phyloP scores from a whole-genome alignment of 2,113 vertebrate species.

The Cavia porcellus region DNA sequence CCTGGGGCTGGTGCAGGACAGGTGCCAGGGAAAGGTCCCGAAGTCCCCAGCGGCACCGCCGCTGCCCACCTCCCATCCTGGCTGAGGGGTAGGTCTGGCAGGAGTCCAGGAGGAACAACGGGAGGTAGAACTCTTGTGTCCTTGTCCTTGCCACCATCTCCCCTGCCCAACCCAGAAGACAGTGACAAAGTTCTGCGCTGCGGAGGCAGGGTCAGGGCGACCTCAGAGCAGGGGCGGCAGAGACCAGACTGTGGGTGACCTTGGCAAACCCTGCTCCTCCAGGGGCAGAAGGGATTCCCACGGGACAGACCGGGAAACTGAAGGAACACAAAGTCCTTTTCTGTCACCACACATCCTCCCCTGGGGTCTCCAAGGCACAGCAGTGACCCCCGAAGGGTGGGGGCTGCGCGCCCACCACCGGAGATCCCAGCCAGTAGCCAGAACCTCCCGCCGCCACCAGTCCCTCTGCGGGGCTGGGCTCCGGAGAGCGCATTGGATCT shows the following conservation, averaged over 20 bases:
- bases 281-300: not conserved
- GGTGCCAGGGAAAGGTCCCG: not conserved
- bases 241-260: not conserved
- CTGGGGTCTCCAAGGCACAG: not conserved
- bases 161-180: not conserved
- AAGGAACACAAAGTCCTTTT: not conserved
- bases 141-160: not conserved
- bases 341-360: not conserved
- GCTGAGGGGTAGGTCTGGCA: not conserved
- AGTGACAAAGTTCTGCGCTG: slow-evolving; percentile 37
- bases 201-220: not conserved
- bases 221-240: rapidly evolving
- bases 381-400: not conserved
- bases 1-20: not conserved
- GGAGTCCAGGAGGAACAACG: not conserved
- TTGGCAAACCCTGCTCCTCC: slow-evolving; percentile 31
- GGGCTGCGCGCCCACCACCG: not conserved
- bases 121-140: not conserved
- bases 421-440: not conserved
- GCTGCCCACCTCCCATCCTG: not conserved
- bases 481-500: not conserved
- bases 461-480: not conserved
- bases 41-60: not conserved
- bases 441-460: not conserved
- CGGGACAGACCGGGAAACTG: rapidly evolving